phyloP scores from a whole-genome alignment of 2,113 vertebrate species.

The Trichechus manatus region DNA sequence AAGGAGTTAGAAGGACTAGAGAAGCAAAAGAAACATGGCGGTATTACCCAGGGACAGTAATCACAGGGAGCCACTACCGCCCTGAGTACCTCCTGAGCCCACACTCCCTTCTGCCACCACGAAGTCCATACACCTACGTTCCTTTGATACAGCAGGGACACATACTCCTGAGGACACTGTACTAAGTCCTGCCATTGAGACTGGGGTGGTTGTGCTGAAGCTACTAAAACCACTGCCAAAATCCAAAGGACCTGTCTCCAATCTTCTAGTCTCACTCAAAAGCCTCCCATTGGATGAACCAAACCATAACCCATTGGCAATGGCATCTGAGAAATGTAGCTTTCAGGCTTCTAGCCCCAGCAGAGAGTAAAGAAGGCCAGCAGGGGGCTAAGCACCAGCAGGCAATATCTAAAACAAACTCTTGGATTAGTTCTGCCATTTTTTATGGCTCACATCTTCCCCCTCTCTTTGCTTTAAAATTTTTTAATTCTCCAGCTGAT shows the following conservation, averaged over 20 bases:
- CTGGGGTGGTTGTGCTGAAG: neutral
- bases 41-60: neutral
- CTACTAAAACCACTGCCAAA: neutral
- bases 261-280: neutral
- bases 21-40: neutral
- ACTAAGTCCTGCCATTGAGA: neutral
- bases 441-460: neutral
- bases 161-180: neutral
- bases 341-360: neutral
- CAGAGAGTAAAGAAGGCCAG: neutral
- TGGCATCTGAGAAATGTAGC: neutral
- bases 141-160: neutral
- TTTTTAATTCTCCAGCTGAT: slow-evolving; percentile 2
- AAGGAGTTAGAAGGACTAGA: neutral
- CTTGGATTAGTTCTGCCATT: neutral
- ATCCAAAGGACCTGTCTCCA: neutral
- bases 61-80: neutral
- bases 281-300: neutral
- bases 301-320: neutral
- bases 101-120: neutral
- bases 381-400: neutral
- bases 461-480: neutral
- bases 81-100: neutral
- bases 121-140: neutral
- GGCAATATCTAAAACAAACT: neutral